Evolutionary conservation across 2,797 vertebrate genomes (phyloP).

Genomic region (Neosilurus hyrtlii): DNA sequence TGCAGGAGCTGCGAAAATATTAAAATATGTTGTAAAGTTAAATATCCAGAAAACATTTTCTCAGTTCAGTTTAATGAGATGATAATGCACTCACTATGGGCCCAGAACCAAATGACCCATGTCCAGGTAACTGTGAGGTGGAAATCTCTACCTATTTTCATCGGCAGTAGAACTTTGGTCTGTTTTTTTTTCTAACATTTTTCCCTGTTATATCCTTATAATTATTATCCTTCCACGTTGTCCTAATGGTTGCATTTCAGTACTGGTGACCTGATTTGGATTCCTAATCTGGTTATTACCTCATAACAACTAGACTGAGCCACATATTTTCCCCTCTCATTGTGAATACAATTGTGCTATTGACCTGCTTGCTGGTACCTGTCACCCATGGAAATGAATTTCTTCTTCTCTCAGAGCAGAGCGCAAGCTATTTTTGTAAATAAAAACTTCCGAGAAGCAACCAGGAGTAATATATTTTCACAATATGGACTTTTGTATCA

Average conservation of each 20-base stretch:
- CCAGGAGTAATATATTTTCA: background rate
- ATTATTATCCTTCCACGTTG: background rate
- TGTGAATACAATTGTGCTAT: constrained; percentile 5
- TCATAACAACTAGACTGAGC: background rate
- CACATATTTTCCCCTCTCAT: background rate
- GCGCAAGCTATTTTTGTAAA: constrained; percentile 3
- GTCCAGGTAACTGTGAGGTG: too few species aligned
- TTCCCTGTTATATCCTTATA: background rate
- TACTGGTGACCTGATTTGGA: constrained; percentile 11
- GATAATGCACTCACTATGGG: background rate
- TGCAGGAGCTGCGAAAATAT: background rate
- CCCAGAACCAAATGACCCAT: background rate
- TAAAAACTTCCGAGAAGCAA: background rate
- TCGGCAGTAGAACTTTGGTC: background rate
- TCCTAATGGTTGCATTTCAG: background rate
- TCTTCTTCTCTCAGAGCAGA: background rate
- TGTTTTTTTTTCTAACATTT: background rate
- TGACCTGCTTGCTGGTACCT: constrained; percentile 12
- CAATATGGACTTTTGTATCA: background rate
- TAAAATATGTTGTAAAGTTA: background rate
- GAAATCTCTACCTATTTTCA: background rate
- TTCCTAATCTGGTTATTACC: constrained; percentile 12
- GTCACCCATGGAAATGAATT: constrained; percentile 2
- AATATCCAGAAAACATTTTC: background rate
- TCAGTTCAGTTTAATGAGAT: background rate